Evolutionary conservation across 2,888 invertebrate species (phyloP), one percentile per base, ranked within the genome.

Genomic region (Bombylius discolor): DNA sequence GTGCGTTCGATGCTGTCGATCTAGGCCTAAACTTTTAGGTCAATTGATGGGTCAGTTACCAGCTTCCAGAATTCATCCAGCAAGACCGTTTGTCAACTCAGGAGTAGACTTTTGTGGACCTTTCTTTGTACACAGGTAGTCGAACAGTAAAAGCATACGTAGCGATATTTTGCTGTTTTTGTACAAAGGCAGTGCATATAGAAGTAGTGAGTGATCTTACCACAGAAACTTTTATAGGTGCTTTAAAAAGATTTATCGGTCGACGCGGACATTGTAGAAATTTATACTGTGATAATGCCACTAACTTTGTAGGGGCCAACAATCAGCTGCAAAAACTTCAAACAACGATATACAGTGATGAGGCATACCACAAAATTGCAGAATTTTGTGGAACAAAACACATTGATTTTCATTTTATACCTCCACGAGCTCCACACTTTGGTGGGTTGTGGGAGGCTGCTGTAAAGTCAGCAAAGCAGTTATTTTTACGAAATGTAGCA

Each of bases 171-270:
- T 32, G 51, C 1, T 55, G 55, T 33, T 51, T 55, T 34, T 11
- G 45, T 4, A 51, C 51, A 34, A 56, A 52, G 34, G 54, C 54
- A 12, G 14, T 33, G 8, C 54, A 57, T 12, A 7, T 57, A 3
- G 52, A 44, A 55, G 4, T 55, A 3, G 58, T 55, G 5, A n/a
- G 36, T n/a, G 52, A 55, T 47, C 34, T 55, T 5, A 52, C 52
- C 5, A 49, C 62, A 12, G 48, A 46, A 36, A 14, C 44, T 1
- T 58, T 60, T 9, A 53, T 58, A 32, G 51, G 54, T 3, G 51
- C 53, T 6, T 32, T 61, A n/a, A 57, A 59, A 14, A 53, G 56
- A 5, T 59, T 61, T 11, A 46, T 60, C 31, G 55, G 57, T 1
- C 23, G 59, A 23, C 53, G 60, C 9, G 58, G 58, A 2, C 7